Conservation (phyloP, 2,888 invertebrate genomes). For the Sicus ferrugineus region DNA sequence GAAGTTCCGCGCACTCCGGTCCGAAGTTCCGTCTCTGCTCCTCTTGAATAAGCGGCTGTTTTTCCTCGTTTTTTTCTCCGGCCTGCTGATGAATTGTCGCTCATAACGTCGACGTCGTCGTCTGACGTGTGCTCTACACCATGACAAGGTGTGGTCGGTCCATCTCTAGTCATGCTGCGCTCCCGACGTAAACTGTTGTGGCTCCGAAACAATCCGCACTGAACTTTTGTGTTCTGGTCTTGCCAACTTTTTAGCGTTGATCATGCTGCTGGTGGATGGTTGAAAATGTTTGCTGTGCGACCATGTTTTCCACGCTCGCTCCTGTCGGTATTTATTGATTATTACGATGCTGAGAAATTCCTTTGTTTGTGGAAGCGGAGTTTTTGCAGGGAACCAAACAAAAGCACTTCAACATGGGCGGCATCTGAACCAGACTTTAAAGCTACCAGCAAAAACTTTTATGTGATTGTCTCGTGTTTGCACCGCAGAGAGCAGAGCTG, state of each 20-base stretch:
- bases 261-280: background rate
- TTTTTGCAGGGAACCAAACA: background rate
- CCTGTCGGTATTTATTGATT: slow-evolving; percentile 9
- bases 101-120: slow-evolving; percentile 11
- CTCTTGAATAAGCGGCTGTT: background rate
- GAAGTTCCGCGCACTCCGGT: background rate
- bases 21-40: background rate
- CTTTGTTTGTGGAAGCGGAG: background rate
- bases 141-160: slow-evolving; percentile 25
- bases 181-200: background rate
- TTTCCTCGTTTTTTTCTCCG: background rate
- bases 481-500: too few species aligned
- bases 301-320: slow-evolving; percentile 10
- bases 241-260: background rate
- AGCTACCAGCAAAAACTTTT: background rate
- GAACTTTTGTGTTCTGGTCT: background rate
- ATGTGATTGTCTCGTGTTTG: too few species aligned
- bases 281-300: slow-evolving; percentile 16
- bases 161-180: background rate
- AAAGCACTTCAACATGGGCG: background rate
- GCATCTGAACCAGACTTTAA: background rate
- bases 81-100: slow-evolving; percentile 25
- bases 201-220: background rate
- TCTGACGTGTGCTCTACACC: slow-evolving; percentile 3
- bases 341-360: slow-evolving; percentile 10